Conservation (phyloP, 2,113 vertebrate genomes). For the Bos javanicus region DNA sequence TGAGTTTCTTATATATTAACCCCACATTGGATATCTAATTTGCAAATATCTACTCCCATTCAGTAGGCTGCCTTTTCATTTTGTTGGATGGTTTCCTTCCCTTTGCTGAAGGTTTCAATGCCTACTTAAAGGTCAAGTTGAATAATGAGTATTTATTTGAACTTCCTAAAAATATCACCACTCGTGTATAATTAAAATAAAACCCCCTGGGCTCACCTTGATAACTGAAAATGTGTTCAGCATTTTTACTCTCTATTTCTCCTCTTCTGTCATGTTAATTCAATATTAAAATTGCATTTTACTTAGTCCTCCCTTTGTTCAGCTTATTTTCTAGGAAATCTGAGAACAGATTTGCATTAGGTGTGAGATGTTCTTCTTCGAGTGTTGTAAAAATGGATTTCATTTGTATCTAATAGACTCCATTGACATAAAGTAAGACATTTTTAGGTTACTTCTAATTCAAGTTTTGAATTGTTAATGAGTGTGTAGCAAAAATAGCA, state of each 20-base stretch:
- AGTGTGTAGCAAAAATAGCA: slow-evolving; percentile 56
- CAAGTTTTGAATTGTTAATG: slow-evolving; percentile 65
- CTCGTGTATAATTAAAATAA: slow-evolving; percentile 42
- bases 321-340: slow-evolving; percentile 57
- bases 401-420: slow-evolving; percentile 51
- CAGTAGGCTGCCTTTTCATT: neutral
- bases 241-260: slow-evolving; percentile 20
- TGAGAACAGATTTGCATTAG: slow-evolving; percentile 46
- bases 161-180: neutral
- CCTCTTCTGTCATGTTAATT: neutral
- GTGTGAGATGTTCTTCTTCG: slow-evolving; percentile 19
- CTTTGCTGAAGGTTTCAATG: neutral
- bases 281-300: slow-evolving; percentile 42
- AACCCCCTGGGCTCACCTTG: slow-evolving; percentile 7
- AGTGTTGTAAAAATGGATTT: slow-evolving; percentile 55
- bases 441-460: slow-evolving; percentile 62
- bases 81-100: neutral
- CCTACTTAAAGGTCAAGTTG: slow-evolving; percentile 41
- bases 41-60: neutral
- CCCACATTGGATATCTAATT: neutral
- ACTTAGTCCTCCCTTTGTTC: slow-evolving; percentile 9
- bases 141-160: slow-evolving; percentile 47
- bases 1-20: neutral
- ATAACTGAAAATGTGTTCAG: slow-evolving; percentile 42
- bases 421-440: slow-evolving; percentile 54